phyloP scores from a whole-genome alignment of 1,140 invertebrate genomes.

The Lordiphosa stackelbergi region DNA sequence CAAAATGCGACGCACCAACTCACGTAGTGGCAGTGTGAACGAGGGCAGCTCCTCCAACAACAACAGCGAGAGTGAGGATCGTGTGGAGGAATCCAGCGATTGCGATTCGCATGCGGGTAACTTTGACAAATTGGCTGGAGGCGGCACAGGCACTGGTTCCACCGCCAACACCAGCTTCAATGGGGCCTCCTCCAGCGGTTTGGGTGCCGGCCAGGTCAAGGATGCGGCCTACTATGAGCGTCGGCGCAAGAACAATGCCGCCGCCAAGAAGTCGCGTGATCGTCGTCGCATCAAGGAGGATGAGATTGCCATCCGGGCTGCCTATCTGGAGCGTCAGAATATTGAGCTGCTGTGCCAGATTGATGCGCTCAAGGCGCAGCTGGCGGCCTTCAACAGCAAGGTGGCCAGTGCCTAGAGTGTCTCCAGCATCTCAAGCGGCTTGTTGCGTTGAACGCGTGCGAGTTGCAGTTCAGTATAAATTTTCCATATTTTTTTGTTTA shows the following conservation, averaged over 20 bases:
- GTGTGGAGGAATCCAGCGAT: constrained; percentile 69
- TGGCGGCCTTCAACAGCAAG: constrained; percentile 65
- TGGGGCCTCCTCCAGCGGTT: constrained; percentile 4
- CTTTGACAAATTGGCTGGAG: constrained; percentile 36
- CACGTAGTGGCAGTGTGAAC: constrained; percentile 67
- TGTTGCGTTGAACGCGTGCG: constrained; percentile 63
- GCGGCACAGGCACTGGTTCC: background rate
- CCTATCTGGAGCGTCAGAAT: constrained; percentile 89
- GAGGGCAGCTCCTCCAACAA: constrained; percentile 64
- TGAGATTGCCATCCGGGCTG: constrained; percentile 91
- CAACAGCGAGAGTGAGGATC: constrained; percentile 72
- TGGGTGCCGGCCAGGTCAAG: constrained; percentile 78
- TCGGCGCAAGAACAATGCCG: constrained; percentile 95
- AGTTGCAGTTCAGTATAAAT: constrained; percentile 19
- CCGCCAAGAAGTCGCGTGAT: constrained; percentile 95
- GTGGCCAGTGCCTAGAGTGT: constrained; percentile 36
- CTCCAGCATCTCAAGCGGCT: constrained; percentile 27
- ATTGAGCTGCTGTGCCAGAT: constrained; percentile 74
- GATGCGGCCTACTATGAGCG: constrained; percentile 92
- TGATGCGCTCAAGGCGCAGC: constrained; percentile 67
- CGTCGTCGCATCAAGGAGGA: constrained; percentile 93
- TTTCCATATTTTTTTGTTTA: constrained; percentile 15
- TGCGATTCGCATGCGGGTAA: constrained; percentile 68
- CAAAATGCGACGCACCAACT: constrained; percentile 81
- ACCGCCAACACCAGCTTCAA: background rate